Conservation (phyloP, 2,113 vertebrate genomes). For the Actenoides hombroni region DNA sequence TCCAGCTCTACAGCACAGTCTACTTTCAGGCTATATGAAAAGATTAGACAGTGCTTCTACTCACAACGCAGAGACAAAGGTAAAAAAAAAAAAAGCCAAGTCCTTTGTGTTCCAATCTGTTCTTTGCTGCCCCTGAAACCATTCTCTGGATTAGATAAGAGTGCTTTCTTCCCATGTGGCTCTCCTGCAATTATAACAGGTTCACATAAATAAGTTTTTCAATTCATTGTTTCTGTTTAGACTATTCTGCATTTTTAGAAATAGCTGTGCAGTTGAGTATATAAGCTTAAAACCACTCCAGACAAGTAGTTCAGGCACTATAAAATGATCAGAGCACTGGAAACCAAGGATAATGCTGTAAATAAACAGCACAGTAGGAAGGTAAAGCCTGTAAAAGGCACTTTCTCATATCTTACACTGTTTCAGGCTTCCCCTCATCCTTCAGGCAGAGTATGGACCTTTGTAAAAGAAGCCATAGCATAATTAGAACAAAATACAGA, state of each 20-base stretch:
- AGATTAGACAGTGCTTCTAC: background rate
- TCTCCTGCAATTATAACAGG: background rate
- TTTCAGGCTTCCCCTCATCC: background rate
- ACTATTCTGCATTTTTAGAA: background rate
- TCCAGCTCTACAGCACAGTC: background rate
- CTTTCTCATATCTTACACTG: background rate
- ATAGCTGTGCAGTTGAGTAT: background rate
- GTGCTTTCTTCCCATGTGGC: background rate
- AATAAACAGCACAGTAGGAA: background rate
- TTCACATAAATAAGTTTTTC: background rate
- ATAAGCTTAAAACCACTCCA: background rate
- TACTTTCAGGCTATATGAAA: background rate
- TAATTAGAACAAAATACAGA: background rate
- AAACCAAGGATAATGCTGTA: background rate
- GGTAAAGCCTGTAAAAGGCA: background rate
- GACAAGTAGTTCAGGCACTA: background rate
- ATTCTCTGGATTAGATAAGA: background rate
- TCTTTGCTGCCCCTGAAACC: background rate
- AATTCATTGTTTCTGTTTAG: background rate
- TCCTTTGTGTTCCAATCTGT: background rate
- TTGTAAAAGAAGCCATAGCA: background rate
- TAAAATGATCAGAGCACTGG: background rate
- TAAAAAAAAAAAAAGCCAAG: background rate
- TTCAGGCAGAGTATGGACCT: background rate
- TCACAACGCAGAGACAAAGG: background rate